Evolutionary conservation across 1,140 invertebrate genomes (phyloP), one percentile per base, ranked within the genome.

Genomic region (Frieseomelitta varia): DNA sequence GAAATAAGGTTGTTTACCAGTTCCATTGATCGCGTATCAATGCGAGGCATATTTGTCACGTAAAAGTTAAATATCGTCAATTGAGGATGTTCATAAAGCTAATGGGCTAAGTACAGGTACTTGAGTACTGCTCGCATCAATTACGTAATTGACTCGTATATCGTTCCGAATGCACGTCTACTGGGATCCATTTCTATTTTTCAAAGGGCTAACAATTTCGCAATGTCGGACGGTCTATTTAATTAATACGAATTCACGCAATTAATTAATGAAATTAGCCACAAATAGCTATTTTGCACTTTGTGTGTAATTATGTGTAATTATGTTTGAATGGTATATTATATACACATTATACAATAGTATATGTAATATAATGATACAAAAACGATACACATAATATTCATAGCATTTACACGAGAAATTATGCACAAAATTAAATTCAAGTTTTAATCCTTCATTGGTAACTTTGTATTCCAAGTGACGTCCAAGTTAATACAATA

Each of bases 61-160:
- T 14, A 30, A 53, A 47, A 67, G 12, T 78, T 27, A 67, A 65
- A 78, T 51, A 67, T 53, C 30, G 17, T 27, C 47, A 53, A 67
- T 51, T 24, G 47, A 65, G n/a, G 19, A 53, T 65, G 15, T 27
- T 67, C 27, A 24, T 30, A 30, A 4, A 51, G 39, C 30, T 58
- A 53, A 67, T 30, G n/a, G 47, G 3, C 6, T 51, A 67, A 67
- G 61, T 67, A 47, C 14, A 8, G 8, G 39, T 47, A 11, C 11
- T 65, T 53, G 24, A 78, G 17, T 12, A 27, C 3, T 1, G 19
- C 61, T 47, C 19, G 34, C 19, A 65, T 39, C 47, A n/a, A 34
- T 78, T 51, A 78, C n/a, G n/a, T 78, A 67, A 78, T 78, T 78
- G 61, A 67, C 47, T 67, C 51, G 4, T 53, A 11, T 12, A 4